Base-by-base conservation (phyloP, 2,113 vertebrate species). In the Pseudopipra pipra region DNA sequence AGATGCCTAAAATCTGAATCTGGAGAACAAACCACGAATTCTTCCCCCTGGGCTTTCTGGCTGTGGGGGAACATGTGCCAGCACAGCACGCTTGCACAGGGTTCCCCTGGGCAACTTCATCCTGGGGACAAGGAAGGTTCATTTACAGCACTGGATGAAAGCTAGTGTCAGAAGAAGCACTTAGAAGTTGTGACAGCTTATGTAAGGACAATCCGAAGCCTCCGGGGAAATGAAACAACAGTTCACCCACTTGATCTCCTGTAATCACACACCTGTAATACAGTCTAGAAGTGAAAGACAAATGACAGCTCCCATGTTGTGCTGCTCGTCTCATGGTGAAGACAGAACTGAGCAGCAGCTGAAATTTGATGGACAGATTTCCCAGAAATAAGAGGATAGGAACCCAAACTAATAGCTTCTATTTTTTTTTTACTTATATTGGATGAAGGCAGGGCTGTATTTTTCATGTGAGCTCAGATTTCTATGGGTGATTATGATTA, bases 231-330 rank as follows among this genome's bases (percentile, higher is more conserved):
- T 55, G 82, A 77, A 93, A 55, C 37, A 76, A 46, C 51, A 85
- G 74, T 91, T 96, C 59, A 94, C 51, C 44, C 51, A 51, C 78
- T 95, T 91, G 77, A 80, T 80, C 77, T 92, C 33, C 81, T 83
- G 35, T 91, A 95, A 96, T 96, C 59, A 74, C 16, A 47, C 47
- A 85, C 66, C 63, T 94, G 46, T 85, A 74, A 88, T 55, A 18
- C 13, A 62, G 51, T 47, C 59, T 71, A 80, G 63, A 91, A 74
- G 89, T 74, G 55, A 93, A 90, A 94, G 85, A 83, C 33, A 80
- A 89, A 67, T 59, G 78, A 90, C 92, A 92, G 33, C 17, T 88
- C 55, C 87, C 22, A 9, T 76, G 27, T 85, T 4, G 4, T 67
- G 63, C 46, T 77, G 39, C 79, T 87, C 23, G 3, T 82, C 74